Percentiles rank a stretch among this genome's conserved stretches.
phyloP scores from a whole-genome alignment of 2,113 vertebrate genomes.

The Gulo gulo region DNA sequence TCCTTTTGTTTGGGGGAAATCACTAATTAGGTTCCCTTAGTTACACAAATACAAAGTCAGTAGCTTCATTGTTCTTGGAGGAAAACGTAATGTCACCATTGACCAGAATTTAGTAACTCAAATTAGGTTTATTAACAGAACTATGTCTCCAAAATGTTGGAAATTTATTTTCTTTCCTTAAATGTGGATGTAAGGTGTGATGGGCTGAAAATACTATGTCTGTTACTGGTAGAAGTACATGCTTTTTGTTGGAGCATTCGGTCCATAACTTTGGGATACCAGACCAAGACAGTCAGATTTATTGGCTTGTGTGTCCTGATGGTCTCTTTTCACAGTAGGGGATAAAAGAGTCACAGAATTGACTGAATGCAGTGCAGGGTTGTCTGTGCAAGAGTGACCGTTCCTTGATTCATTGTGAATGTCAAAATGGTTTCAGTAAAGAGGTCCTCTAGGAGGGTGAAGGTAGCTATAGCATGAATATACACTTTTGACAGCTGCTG shows the following conservation, averaged over 20 bases:
- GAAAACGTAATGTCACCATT: not conserved
- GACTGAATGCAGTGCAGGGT: rapidly evolving
- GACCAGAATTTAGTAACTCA: not conserved
- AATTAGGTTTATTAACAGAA: not conserved
- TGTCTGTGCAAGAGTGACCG: not conserved
- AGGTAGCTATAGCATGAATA: not conserved
- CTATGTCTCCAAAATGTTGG: not conserved
- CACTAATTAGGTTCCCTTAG: not conserved
- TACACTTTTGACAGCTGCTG: not conserved
- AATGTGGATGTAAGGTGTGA: not conserved
- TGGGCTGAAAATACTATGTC: not conserved
- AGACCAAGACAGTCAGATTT: not conserved
- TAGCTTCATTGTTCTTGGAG: not conserved
- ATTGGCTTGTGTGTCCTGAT: not conserved
- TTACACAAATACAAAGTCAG: not conserved
- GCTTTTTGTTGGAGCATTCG: not conserved
- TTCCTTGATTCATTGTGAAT: not conserved
- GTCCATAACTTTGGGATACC: not conserved
- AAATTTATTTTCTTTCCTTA: not conserved
- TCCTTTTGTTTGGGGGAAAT: not conserved
- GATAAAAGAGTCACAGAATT: not conserved
- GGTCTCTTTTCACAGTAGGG: not conserved
- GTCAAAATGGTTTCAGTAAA: not conserved
- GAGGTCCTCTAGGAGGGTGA: rapidly evolving
- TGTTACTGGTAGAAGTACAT: not conserved